Evolutionary conservation across 1,140 invertebrate species (phyloP), one percentile per base, ranked within the genome.

Genomic region (Drosophila erecta): DNA sequence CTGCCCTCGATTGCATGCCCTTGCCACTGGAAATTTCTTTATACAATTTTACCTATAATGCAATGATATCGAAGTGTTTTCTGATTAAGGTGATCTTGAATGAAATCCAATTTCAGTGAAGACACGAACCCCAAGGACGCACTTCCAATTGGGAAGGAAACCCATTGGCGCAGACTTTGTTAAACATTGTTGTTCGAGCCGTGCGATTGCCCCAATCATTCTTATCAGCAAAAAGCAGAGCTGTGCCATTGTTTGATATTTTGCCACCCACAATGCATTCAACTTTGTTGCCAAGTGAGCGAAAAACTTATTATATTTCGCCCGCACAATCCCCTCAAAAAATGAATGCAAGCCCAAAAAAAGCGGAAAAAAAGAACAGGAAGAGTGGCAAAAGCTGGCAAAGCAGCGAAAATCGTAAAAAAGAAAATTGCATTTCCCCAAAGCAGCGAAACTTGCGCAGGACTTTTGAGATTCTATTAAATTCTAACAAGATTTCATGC

Each of bases 401-500:
- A 15, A 11, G 53, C 55, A 44, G 40, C 40, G 27, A n/a, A 84
- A 83, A 89, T 87, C 84, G 80, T 87, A 87, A 87, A 87, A 81
- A 79, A 79, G 64, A 61, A 87, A 87, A 87, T 87, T 87, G 84
- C 84, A 89, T 87, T 71, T 73, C 72, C 75, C 84, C 76, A 87
- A 89, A 90, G 84, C 84, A 71, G 71, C 74, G 47, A 61, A 86
- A 87, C 79, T 87, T 89, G 84, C 84, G 84, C 84, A 89, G 79
- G 84, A 87, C 84, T 87, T 87, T 75, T 83, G 84, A 76, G 76
- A 87, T 84, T 87, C 84, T 89, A 87, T 84, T 87, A 87, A 87
- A 89, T 87, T 87, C 84, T 87, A 87, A 87, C 84, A 87, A 87
- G 84, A 89, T 90, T 87, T 87, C 83, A 79, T 76, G 83, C 83